Conservation (phyloP, 2,797 vertebrate genomes). For the Esox masquinongy region DNA sequence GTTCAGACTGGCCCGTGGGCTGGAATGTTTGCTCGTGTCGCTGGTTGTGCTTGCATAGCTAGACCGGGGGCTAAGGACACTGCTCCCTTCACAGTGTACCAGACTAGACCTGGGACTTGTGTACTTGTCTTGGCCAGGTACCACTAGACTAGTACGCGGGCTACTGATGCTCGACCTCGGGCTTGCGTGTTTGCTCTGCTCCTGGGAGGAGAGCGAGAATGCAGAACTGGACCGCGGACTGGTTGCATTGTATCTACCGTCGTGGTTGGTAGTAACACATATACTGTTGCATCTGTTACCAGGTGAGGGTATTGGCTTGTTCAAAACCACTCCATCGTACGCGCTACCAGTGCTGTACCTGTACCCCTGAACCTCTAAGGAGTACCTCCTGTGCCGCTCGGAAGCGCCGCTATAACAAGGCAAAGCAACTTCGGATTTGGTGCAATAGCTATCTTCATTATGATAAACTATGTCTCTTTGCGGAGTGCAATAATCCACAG, state of each 20-base stretch:
- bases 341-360: conserved; percentile 80
- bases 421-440: conserved; percentile 86
- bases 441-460: conserved; percentile 76
- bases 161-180: conserved; percentile 85
- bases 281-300: conserved; percentile 76
- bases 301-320: conserved; percentile 71
- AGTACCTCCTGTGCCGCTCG: conserved; percentile 81
- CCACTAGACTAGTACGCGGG: conserved; percentile 76
- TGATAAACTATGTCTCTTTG: conserved; percentile 69
- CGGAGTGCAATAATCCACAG: conserved; percentile 79
- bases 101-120: conserved; percentile 77
- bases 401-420: conserved; percentile 84
- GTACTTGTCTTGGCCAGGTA: conserved; percentile 78
- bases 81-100: conserved; percentile 74
- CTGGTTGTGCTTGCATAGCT: conserved; percentile 86
- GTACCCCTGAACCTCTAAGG: conserved; percentile 83
- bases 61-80: conserved; percentile 78
- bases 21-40: conserved; percentile 87
- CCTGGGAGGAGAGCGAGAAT: conserved; percentile 74
- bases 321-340: conserved; percentile 79
- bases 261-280: conserved; percentile 70
- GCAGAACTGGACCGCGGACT: conserved; percentile 82
- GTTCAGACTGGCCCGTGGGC: conserved; percentile 87
- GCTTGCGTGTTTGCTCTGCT: conserved; percentile 83
- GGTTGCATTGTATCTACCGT: conserved; percentile 69